Evolutionary conservation across 2,888 invertebrate genomes (phyloP).

Genomic region (Andrena marginata): DNA sequence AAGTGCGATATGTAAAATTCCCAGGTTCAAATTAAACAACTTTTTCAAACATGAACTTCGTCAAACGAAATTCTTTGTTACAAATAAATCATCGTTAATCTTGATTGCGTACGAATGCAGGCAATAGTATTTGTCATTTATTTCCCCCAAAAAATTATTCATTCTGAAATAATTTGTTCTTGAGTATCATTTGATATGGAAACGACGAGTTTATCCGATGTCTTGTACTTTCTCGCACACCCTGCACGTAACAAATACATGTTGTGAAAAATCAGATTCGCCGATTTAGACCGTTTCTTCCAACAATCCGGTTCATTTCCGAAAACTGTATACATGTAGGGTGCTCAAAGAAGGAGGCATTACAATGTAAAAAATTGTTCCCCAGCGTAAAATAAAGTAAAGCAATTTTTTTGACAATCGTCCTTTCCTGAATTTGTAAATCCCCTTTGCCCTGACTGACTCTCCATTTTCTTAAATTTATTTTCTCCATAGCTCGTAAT

Average conservation of each 20-base stretch:
- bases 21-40: constrained; percentile 25
- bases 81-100: neutral
- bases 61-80: neutral
- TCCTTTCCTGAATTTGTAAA: neutral
- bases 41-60: constrained; percentile 1
- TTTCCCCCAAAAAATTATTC: neutral
- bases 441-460: neutral
- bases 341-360: constrained; percentile 29
- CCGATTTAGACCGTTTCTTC: neutral
- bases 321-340: constrained; percentile 17
- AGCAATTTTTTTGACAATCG: neutral
- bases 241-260: constrained; percentile 33
- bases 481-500: neutral
- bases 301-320: neutral
- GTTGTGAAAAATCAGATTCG: constrained; percentile 3
- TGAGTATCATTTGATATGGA: neutral
- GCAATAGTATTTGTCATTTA: neutral
- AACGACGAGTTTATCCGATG: constrained; percentile 20
- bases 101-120: neutral
- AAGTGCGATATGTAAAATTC: constrained; percentile 55
- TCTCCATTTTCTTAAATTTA: neutral
- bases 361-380: constrained; percentile 30
- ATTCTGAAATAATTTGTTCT: constrained; percentile 1
- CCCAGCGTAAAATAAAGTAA: neutral
- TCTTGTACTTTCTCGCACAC: constrained; percentile 23